Conservation (phyloP, 2,888 invertebrate genomes). For the Phasia obesa region DNA sequence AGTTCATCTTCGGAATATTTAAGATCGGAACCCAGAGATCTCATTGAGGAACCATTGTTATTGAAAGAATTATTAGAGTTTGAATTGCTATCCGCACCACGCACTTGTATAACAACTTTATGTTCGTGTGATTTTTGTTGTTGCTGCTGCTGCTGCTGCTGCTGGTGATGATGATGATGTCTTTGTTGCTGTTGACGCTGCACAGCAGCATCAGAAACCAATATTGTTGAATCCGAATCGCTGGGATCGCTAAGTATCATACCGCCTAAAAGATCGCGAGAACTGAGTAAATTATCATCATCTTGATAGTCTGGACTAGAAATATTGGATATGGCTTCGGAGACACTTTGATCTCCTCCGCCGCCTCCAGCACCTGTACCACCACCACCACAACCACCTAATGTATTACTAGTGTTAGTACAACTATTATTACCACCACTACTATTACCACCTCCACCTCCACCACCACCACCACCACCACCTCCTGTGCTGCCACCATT, state of each 20-base stretch:
- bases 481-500: slow-evolving; percentile 71
- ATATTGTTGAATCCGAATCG: slow-evolving; percentile 93
- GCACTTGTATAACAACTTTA: slow-evolving; percentile 93
- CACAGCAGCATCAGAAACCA: slow-evolving; percentile 88
- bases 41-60: slow-evolving; percentile 71
- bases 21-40: slow-evolving; percentile 66
- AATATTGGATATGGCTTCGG: slow-evolving; percentile 94
- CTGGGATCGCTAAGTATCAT: slow-evolving; percentile 95
- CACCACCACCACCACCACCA: slow-evolving; percentile 70
- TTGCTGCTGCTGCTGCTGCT: slow-evolving; percentile 79
- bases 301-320: slow-evolving; percentile 95
- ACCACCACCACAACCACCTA: slow-evolving; percentile 71
- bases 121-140: slow-evolving; percentile 85
- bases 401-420: slow-evolving; percentile 63
- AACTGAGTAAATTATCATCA: slow-evolving; percentile 90
- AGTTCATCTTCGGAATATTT: slow-evolving; percentile 83
- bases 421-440: slow-evolving; percentile 69
- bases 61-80: slow-evolving; percentile 68
- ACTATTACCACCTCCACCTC: slow-evolving; percentile 66
- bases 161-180: slow-evolving; percentile 11
- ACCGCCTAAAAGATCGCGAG: slow-evolving; percentile 88
- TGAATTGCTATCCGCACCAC: slow-evolving; percentile 79
- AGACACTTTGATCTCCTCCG: slow-evolving; percentile 90
- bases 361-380: slow-evolving; percentile 73
- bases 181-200: slow-evolving; percentile 79